A percentile compares a stretch with the other conserved stretches of the same genome.
Conservation (phyloP, 2,797 vertebrate species). For the Sus cebifrons region DNA sequence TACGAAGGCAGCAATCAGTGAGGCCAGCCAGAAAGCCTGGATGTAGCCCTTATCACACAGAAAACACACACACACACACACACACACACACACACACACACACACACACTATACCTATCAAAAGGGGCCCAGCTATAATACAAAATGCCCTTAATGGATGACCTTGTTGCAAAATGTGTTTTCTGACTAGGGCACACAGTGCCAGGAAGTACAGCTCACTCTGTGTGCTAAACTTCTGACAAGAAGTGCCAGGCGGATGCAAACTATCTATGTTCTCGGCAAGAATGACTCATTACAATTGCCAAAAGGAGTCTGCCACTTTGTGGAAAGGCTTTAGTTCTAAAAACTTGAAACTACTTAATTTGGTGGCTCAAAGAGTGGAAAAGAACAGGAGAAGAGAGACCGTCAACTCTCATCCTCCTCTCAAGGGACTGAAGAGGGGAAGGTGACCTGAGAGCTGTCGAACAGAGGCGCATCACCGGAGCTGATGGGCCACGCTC, state of each 20-base stretch:
- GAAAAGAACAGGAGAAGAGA: not conserved
- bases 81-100: not conserved
- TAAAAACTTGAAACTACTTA: constrained; percentile 41
- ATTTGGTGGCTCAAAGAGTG: not conserved
- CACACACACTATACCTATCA: not conserved
- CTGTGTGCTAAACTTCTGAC: not conserved
- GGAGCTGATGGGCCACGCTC: not conserved
- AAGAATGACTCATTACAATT: constrained; percentile 57
- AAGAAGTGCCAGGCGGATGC: constrained; percentile 26
- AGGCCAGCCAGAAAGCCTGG: not conserved
- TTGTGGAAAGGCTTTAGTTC: not conserved
- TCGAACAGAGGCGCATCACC: not conserved
- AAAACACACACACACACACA: too few species aligned
- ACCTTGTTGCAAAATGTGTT: constrained; percentile 13
- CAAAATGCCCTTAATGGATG: not conserved
- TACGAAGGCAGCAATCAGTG: not conserved
- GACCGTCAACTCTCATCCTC: not conserved
- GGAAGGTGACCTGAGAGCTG: not conserved
- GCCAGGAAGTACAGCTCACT: constrained; percentile 46
- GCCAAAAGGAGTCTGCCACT: not conserved
- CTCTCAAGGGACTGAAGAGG: not conserved
- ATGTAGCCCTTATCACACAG: not conserved
- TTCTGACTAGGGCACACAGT: not conserved
- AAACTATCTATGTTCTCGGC: constrained; percentile 18
- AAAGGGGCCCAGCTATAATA: not conserved